These are phyloP conservation scores for Acrocephalus kingi DNA, from an alignment of 2,113 vertebrate genomes.

Conservation along the genomic window DNA sequence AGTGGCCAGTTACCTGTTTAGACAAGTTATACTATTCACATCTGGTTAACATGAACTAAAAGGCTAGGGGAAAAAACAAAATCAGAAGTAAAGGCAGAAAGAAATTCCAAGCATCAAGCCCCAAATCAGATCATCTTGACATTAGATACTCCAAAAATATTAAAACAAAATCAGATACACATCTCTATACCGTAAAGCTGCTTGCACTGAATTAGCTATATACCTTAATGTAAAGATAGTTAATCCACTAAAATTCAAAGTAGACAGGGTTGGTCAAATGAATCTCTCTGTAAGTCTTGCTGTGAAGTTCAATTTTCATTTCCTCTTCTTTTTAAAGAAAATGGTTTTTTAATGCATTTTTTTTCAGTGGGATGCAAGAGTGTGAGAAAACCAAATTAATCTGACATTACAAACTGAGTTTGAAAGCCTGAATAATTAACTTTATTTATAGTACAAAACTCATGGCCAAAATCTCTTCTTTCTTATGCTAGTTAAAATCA, in stretches of 20 bases:
- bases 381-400: not conserved
- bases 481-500: not conserved
- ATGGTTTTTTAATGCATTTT: rapidly evolving
- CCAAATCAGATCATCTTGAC: not conserved
- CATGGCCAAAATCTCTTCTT: not conserved
- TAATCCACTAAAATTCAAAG: not conserved
- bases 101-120: not conserved
- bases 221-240: not conserved
- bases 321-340: not conserved
- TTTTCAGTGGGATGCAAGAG: rapidly evolving
- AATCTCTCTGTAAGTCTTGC: not conserved
- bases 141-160: not conserved
- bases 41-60: not conserved
- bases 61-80: not conserved
- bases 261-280: not conserved
- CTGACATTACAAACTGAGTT: not conserved
- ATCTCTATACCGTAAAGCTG: not conserved
- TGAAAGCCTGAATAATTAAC: not conserved
- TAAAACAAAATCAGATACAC: not conserved
- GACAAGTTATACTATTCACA: not conserved
- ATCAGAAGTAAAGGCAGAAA: not conserved
- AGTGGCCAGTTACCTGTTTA: not conserved
- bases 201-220: not conserved
- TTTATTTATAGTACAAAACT: not conserved
- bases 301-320: not conserved